Evolutionary conservation across 2,113 vertebrate genomes (phyloP), one percentile per base, ranked within the genome.

Genomic region (Tichodroma muraria): DNA sequence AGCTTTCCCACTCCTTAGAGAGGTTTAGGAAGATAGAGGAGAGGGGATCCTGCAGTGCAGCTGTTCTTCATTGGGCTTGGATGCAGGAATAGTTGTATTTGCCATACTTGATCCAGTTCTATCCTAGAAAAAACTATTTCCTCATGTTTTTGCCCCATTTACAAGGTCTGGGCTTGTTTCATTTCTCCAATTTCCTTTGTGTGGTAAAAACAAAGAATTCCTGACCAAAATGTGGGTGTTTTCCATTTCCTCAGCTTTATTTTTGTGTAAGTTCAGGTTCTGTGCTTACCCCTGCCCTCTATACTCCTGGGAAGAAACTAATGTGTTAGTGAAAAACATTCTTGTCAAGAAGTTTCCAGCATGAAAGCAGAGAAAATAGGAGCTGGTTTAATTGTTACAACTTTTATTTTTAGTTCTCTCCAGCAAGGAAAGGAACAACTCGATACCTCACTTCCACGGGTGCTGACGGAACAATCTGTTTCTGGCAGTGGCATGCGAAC

Each of bases 381-480:
- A 82, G 33, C 22, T 56, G 45, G 19, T 85, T 88, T 94, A 70
- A 90, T 90, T 95, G 72, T 73, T 79, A 15, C 59, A 65, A 82
- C 64, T 96, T 88, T 84, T 70, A 89, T 95, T 96, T 96, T 59
- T 80, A 99, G 99, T 99, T 99, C 98, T 99, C 98, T 97, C 98
- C 99, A 53, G 98, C 98, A 88, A 98, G 98, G 80, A 98, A 98
- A 97, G 98, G 99, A 92, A 98, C 98, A 89, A 98, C 97, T 14
- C 98, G 99, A 95, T 99, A 99, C 98, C 98, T 99, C 97, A 98
- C 98, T 94, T 99, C 99, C 92, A 99, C 99, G 47, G 99, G 99
- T 97, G 99, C 99, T 93, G 99, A 99, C 6, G 99, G 99, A 93
- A 99, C 99, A 97, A 99, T 99, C 96, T 99, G 99, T 95, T 99